A percentile compares a stretch with the other conserved stretches of the same genome.
phyloP scores from a whole-genome alignment of 1,140 invertebrate genomes.

The Drosophila arizonae region DNA sequence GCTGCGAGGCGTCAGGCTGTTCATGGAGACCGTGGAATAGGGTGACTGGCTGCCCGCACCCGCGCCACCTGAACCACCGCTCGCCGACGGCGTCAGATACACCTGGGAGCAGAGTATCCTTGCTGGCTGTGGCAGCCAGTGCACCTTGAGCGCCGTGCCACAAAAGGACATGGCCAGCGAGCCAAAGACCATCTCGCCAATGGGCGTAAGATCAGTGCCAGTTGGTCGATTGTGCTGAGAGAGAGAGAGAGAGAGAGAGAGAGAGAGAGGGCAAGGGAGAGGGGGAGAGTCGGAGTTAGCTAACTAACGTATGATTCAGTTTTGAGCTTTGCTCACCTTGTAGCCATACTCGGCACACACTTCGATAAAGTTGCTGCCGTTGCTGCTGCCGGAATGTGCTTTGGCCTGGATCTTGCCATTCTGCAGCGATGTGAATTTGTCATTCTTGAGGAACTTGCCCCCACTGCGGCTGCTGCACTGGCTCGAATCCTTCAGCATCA shows the following conservation, averaged over 20 bases:
- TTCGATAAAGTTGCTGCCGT: slow-evolving; percentile 67
- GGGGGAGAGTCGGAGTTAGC: neutral
- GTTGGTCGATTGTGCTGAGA: slow-evolving; percentile 85
- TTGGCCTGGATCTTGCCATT: slow-evolving; percentile 72
- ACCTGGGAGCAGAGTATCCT: slow-evolving; percentile 89
- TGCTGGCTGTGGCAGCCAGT: slow-evolving; percentile 88
- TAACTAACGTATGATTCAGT: neutral
- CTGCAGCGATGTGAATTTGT: slow-evolving; percentile 63
- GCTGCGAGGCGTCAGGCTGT: slow-evolving; percentile 71
- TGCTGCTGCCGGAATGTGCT: slow-evolving; percentile 73
- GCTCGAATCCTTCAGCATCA: slow-evolving; percentile 68
- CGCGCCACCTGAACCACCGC: neutral
- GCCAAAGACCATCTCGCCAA: slow-evolving; percentile 96
- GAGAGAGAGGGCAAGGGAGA: neutral
- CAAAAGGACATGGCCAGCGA: slow-evolving; percentile 93
- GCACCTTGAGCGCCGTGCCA: slow-evolving; percentile 92
- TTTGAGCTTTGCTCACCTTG: slow-evolving; percentile 52
- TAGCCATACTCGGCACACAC: slow-evolving; percentile 78
- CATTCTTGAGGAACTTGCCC: slow-evolving; percentile 70
- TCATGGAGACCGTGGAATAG: slow-evolving; percentile 77
- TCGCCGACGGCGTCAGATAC: slow-evolving; percentile 82
- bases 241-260: neutral
- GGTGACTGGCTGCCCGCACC: slow-evolving; percentile 61
- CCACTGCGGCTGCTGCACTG: slow-evolving; percentile 20
- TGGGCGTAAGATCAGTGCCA: slow-evolving; percentile 87